Percentiles rank a stretch among this genome's conserved stretches.
Evolutionary conservation across 2,797 vertebrate genomes (phyloP).

Genomic region (Cygnus olor): DNA sequence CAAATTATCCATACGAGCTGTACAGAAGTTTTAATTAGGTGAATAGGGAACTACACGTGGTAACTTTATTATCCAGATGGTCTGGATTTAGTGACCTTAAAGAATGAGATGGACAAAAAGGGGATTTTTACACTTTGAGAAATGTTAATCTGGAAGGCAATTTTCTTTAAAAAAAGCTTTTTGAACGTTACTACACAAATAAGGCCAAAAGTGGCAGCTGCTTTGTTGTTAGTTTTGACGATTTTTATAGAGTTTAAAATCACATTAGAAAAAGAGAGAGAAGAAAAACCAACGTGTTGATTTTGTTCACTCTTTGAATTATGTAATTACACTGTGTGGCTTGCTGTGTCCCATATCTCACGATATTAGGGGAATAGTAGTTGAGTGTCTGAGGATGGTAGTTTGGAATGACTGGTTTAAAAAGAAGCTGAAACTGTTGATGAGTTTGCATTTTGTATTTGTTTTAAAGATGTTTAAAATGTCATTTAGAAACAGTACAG

Average conservation of each 20-base stretch:
- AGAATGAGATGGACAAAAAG: slow-evolving; percentile 27
- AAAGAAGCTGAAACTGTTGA: neutral
- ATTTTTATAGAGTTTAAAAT: neutral
- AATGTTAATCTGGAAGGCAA: neutral
- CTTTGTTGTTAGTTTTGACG: neutral
- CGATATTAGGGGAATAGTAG: neutral
- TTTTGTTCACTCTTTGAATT: neutral
- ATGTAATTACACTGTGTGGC: neutral
- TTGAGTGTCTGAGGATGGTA: neutral
- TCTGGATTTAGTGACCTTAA: slow-evolving; percentile 43
- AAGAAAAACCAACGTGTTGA: neutral
- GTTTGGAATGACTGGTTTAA: neutral
- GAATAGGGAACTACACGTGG: slow-evolving; percentile 13
- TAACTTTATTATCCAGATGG: slow-evolving; percentile 37
- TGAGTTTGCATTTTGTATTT: slow-evolving; percentile 29
- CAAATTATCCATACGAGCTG: slow-evolving; percentile 38
- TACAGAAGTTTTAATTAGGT: slow-evolving; percentile 55
- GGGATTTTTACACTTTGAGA: neutral
- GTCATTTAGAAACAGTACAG: neutral
- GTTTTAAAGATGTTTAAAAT: neutral
- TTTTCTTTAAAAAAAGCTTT: neutral
- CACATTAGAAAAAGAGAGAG: neutral
- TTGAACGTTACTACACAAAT: neutral
- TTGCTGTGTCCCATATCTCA: slow-evolving; percentile 1
- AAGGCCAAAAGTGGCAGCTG: neutral